A percentile compares a stretch with the other conserved stretches of the same genome.
phyloP scores from a whole-genome alignment of 1,140 invertebrate genomes.

The Piezodorus guildinii region DNA sequence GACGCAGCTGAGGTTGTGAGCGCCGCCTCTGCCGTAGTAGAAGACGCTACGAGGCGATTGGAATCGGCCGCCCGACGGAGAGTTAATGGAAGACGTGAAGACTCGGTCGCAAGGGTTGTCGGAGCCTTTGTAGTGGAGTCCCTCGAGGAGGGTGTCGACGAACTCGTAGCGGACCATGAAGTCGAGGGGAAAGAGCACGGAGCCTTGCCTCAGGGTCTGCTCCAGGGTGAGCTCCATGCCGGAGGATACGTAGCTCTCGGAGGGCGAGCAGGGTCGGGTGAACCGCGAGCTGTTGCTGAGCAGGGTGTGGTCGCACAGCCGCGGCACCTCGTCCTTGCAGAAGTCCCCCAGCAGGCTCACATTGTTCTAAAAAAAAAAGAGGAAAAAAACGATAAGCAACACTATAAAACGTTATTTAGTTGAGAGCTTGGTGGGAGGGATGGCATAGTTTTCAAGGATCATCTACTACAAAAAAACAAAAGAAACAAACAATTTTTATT shows the following conservation, averaged over 20 bases:
- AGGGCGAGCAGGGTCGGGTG: slow-evolving; percentile 56
- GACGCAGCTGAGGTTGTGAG: slow-evolving; percentile 58
- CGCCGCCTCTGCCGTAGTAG: slow-evolving; percentile 65
- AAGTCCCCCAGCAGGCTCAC: slow-evolving; percentile 56
- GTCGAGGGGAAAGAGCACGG: slow-evolving; percentile 60
- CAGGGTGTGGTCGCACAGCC: slow-evolving; percentile 60
- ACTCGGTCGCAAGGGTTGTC: slow-evolving; percentile 47
- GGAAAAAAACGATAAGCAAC: too few species aligned
- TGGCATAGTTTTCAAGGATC: too few species aligned
- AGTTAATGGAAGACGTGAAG: slow-evolving; percentile 36
- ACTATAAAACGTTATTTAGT: too few species aligned
- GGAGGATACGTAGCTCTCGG: slow-evolving; percentile 64
- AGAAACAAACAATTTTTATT: too few species aligned
- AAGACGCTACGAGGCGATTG: slow-evolving; percentile 67
- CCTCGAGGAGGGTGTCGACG: slow-evolving; percentile 42
- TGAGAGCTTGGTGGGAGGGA: too few species aligned
- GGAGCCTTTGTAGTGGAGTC: slow-evolving; percentile 40
- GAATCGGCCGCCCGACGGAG: slow-evolving; percentile 45
- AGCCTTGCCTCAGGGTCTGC: slow-evolving; percentile 58
- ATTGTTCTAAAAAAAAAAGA: slow-evolving; percentile 33
- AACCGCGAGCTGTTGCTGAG: slow-evolving; percentile 59
- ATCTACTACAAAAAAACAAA: too few species aligned
- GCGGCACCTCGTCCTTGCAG: slow-evolving; percentile 60
- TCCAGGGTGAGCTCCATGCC: slow-evolving; percentile 58
- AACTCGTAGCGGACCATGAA: slow-evolving; percentile 72